Base-by-base conservation (phyloP, 2,113 vertebrate species). In the Taxidea taxus region DNA sequence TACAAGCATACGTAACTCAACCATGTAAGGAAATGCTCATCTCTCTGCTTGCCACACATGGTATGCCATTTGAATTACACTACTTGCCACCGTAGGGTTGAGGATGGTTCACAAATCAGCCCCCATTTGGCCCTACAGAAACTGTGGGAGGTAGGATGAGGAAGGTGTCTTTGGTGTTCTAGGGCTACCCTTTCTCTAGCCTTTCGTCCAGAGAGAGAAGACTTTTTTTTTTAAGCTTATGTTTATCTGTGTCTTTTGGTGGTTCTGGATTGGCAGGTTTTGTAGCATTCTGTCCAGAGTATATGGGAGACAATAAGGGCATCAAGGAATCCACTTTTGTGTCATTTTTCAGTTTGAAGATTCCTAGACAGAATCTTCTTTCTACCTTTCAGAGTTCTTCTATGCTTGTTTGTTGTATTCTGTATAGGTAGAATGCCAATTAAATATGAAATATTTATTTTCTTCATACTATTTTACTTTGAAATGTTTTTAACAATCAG, bases 91-190 rank as follows among this genome's bases (percentile, higher is more conserved):
- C 1, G 14, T 44, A 18, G 14, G 12, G 16, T 39, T 1, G 16
- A 39, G 14, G 4, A 0, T 47, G 10, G 27, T 12, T 56, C 11
- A n/a, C 25, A 91, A 88, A 92, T 10, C 6, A 21, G 21, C 5
- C 44, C 13, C 27, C 16, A 23, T 62, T 77, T 83, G 29, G 23
- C 5, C 23, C 27, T 85, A 44, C 7, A 89, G 39, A 37, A 62
- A 85, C 0, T 29, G 6, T 2, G 0, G 4, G 12, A 18, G 4
- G 51, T 13, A 3, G n/a, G 6, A n/a, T 39, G 11, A 6, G 29
- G 31, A 58, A 49, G 25, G 6, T 44, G 49, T 9, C 39, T 84
- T 77, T 47, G 4, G 21, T 66, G 16, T 54, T 5, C 27, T n/a
- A 64, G 4, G 27, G 12, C 10, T 75, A 14, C 6, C 0, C 13